phyloP scores from a whole-genome alignment of 2,113 vertebrate species.

The Daboia siamensis region DNA sequence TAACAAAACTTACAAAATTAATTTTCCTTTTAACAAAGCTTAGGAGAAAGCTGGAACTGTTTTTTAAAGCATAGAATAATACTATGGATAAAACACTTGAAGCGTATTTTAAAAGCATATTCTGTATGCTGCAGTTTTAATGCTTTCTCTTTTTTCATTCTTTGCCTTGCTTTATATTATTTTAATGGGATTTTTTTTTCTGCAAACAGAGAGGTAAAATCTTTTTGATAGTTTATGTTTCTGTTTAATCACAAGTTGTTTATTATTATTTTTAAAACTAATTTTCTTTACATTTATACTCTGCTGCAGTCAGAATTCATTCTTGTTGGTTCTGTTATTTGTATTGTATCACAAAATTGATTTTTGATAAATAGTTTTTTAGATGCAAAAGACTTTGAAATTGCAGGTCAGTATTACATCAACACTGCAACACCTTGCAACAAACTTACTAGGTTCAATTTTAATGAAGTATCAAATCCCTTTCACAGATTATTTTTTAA shows the following conservation, averaged over 20 bases:
- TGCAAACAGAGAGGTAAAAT: background rate
- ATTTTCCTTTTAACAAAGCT: background rate
- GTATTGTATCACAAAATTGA: background rate
- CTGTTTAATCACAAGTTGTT: background rate
- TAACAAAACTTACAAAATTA: background rate
- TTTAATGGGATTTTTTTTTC: fast-evolving
- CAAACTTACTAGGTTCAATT: background rate
- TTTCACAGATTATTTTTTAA: background rate
- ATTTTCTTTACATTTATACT: background rate
- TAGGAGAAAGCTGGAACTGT: background rate
- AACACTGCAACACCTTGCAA: background rate
- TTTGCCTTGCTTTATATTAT: background rate
- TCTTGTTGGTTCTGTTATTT: background rate
- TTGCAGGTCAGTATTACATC: background rate
- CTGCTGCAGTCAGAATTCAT: background rate
- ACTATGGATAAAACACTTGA: background rate
- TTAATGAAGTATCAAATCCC: background rate
- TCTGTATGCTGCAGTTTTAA: background rate
- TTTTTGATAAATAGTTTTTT: background rate
- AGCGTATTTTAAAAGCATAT: background rate
- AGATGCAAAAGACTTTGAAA: background rate
- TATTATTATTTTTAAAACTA: background rate
- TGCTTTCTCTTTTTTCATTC: background rate
- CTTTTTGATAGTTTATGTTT: background rate
- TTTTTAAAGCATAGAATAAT: background rate